Evolutionary conservation across 2,888 invertebrate species (phyloP).

Genomic region (Gonocerus acuteangulatus): DNA sequence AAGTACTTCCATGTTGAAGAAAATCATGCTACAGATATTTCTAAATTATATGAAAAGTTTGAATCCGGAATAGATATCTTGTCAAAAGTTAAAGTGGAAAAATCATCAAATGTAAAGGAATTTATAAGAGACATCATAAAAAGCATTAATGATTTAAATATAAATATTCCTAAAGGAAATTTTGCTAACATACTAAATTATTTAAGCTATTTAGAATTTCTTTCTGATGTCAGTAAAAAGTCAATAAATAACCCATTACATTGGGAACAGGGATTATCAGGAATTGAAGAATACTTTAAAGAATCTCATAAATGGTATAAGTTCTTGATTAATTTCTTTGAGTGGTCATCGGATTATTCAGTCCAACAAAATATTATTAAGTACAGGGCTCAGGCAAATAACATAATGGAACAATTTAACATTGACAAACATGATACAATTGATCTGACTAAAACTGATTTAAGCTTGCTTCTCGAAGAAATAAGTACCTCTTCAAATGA

Average conservation of each 20-base stretch:
- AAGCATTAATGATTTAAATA: neutral
- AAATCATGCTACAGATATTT: neutral
- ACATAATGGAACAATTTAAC: neutral
- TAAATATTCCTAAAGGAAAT: neutral
- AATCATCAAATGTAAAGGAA: neutral
- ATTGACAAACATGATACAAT: neutral
- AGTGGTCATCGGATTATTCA: neutral
- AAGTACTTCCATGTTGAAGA: neutral
- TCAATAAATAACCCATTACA: neutral
- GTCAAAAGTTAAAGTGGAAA: neutral
- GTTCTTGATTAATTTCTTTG: neutral
- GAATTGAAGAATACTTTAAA: neutral
- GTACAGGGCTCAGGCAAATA: neutral
- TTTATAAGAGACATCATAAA: neutral
- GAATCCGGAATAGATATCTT: neutral
- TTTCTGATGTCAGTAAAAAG: neutral
- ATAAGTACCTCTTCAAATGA: neutral
- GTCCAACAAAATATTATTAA: neutral
- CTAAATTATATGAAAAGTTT: neutral
- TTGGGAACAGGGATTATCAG: neutral
- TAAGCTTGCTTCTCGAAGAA: neutral
- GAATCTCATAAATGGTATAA: neutral
- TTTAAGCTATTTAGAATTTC: neutral
- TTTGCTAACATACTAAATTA: neutral
- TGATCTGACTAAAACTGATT: neutral